Percentiles rank a stretch among this genome's conserved stretches.
These are phyloP conservation scores for Psittacula cyanocephala DNA, from an alignment of 2,113 vertebrate species.

Conservation along the genomic window DNA sequence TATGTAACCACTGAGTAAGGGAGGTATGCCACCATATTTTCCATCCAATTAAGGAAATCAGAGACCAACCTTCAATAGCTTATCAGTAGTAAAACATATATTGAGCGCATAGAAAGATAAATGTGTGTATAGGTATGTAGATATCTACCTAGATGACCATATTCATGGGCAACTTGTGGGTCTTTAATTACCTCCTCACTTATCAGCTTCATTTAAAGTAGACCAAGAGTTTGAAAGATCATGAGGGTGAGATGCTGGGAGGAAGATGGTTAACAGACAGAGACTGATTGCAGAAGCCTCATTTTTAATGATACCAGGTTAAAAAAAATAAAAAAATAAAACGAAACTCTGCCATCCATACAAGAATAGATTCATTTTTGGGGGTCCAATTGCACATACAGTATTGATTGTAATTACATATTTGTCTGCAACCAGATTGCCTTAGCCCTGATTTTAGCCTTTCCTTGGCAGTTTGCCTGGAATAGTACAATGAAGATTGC, in stretches of 20 bases:
- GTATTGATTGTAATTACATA: conserved; percentile 53
- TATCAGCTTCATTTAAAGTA: background rate
- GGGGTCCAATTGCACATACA: background rate
- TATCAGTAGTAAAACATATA: background rate
- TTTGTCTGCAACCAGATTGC: conserved; percentile 38
- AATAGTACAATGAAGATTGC: conserved; percentile 40
- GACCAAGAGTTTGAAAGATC: background rate
- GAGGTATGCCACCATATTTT: background rate
- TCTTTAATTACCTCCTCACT: background rate
- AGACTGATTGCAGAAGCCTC: background rate
- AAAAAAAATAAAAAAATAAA: background rate
- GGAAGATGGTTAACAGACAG: background rate
- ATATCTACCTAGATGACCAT: background rate
- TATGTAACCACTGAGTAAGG: background rate
- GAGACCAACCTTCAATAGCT: background rate
- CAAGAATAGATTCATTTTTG: background rate
- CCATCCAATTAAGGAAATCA: background rate
- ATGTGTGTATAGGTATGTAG: background rate
- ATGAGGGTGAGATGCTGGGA: background rate
- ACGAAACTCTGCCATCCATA: background rate
- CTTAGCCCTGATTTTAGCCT: conserved; percentile 34
- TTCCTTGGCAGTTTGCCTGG: conserved; percentile 22
- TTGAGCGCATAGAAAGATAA: background rate
- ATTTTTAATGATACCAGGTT: background rate
- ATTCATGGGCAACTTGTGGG: background rate